Base-by-base conservation (phyloP, 2,113 vertebrate genomes). In the Semnornis frantzii region DNA sequence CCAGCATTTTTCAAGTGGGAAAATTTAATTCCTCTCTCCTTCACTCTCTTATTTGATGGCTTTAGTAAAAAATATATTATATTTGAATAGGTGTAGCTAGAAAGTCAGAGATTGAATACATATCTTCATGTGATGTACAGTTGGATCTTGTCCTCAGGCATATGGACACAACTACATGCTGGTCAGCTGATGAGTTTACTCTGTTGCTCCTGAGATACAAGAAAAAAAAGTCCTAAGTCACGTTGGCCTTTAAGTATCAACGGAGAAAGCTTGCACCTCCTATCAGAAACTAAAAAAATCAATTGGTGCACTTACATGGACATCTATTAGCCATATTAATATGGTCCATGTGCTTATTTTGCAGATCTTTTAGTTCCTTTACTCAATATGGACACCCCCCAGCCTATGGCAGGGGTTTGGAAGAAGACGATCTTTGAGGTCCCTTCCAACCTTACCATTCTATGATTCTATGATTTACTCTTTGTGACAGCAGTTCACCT, bases 141-240 rank as follows among this genome's bases (percentile, higher is more conserved):
- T 14, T 92, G 44, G 23, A 31, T 69, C 16, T 58, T 77, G 18
- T 69, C 39, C 31, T 79, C 7, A 15, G 25, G 28, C 31, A 28
- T 6, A 33, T 4, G 17, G 27, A 57, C 37, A 69, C 3, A 24
- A 8, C 4, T 70, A 54, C 10, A 55, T 68, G 85, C 94, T 96
- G 95, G 50, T 85, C 93, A 96, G 52, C 31, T 96, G 90, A 97
- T 96, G 93, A 91, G 92, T 71, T 96, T 96, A 95, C 89, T 82
- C 79, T 64, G 28, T 92, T 68, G 44, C 13, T 92, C 69, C 84
- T 92, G 85, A 89, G 46, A 94, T 85, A 18, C 72, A 96, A 95
- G 19, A 39, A 50, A 54, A n/a, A 34, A 89, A 88, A 91, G 88
- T 9, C 60, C 6, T 60, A 34, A 15, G 28, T 85, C 84, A 42